phyloP scores from a whole-genome alignment of 2,797 vertebrate genomes.

The Ptychobarbus kaznakovi region DNA sequence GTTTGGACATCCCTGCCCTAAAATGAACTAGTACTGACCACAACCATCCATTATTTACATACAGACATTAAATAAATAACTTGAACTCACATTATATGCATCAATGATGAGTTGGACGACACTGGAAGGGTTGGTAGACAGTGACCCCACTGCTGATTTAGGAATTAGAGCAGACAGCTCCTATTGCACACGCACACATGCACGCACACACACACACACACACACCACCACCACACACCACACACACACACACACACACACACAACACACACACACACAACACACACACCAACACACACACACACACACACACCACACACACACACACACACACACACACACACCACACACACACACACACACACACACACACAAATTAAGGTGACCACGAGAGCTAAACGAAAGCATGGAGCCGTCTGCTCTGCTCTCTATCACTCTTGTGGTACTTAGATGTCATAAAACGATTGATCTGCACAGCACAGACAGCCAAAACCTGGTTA shows the following conservation, averaged over 20 bases:
- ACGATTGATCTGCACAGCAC: neutral
- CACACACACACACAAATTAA: neutral
- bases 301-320: conserved; percentile 2
- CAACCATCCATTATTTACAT: neutral
- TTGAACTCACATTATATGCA: conserved; percentile 91
- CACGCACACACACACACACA: neutral
- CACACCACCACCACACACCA: neutral
- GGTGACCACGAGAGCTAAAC: too few relatives aligned
- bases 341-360: neutral
- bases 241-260: neutral
- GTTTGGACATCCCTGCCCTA: neutral
- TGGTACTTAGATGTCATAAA: neutral
- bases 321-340: conserved; percentile 4
- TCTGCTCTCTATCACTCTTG: neutral
- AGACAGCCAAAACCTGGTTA: neutral
- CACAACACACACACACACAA: neutral
- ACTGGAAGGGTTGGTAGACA: conserved; percentile 95
- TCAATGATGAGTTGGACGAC: conserved; percentile 96
- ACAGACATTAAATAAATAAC: neutral
- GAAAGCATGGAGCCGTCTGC: neutral
- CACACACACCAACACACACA: neutral
- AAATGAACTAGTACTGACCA: neutral
- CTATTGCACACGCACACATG: conserved; percentile 67
- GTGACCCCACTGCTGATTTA: conserved; percentile 93
- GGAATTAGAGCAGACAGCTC: conserved; percentile 95